Evolutionary conservation across 2,113 vertebrate genomes (phyloP).

Genomic region (Cyprinodon tularosa): DNA sequence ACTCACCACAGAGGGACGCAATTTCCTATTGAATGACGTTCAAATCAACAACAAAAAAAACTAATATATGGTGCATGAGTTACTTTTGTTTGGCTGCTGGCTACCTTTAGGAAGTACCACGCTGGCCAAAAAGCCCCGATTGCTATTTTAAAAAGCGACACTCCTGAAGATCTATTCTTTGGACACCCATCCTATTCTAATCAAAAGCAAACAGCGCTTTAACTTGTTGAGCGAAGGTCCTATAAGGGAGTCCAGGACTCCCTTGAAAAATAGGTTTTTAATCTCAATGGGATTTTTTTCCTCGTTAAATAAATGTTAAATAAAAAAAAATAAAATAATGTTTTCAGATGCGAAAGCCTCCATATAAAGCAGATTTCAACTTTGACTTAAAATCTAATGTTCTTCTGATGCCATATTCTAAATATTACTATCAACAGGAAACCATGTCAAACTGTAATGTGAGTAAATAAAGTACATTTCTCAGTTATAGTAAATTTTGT

Average conservation of each 20-base stretch:
- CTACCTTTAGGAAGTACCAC: too few species aligned
- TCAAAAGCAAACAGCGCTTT: conserved; percentile 8
- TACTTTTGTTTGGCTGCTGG: too few species aligned
- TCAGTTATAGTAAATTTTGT: conserved; percentile 2
- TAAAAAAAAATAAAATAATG: too few species aligned
- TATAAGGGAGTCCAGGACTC: too few species aligned
- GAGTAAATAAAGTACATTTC: conserved; percentile 19
- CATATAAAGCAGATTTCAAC: conserved; percentile 2
- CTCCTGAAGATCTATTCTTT: not conserved
- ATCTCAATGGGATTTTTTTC: too few species aligned
- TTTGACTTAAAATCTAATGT: not conserved
- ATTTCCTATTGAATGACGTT: too few species aligned
- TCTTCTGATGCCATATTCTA: not conserved
- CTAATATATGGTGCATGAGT: too few species aligned
- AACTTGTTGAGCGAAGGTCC: conserved; percentile 1
- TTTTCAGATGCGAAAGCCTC: not conserved
- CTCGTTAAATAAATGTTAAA: too few species aligned
- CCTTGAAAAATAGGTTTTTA: too few species aligned
- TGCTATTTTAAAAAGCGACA: not conserved
- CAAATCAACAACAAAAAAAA: too few species aligned
- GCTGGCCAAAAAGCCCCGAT: too few species aligned
- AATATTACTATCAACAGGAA: conserved; percentile 10
- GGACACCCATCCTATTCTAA: not conserved
- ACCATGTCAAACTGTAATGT: not conserved
- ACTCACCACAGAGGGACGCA: not conserved